These are phyloP conservation scores for Cryptomyrus ogoouensis DNA, from an alignment of 2,113 vertebrate genomes.

Conservation along the genomic window DNA sequence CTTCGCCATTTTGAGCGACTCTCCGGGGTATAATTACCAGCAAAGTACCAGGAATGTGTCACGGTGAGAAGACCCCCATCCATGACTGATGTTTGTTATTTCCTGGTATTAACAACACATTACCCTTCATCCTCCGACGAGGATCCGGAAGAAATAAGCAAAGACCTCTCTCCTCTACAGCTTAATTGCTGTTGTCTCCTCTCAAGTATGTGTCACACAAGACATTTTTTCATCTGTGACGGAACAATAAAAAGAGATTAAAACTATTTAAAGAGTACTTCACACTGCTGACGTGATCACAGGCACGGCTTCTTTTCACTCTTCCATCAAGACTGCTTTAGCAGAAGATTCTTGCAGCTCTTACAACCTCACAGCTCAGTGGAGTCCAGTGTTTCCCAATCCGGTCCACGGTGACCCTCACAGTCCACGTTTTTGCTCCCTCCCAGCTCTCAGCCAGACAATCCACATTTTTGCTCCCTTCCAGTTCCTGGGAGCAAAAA, in stretches of 20 bases:
- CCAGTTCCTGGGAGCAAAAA: background rate
- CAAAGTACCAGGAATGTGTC: slow-evolving; percentile 32
- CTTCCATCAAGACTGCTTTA: background rate
- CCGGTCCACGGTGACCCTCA: background rate
- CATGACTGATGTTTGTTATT: slow-evolving; percentile 41
- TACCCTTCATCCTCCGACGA: slow-evolving; percentile 52
- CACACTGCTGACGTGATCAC: slow-evolving; percentile 9
- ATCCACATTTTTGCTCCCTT: background rate
- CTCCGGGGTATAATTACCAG: slow-evolving; percentile 51
- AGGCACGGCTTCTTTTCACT: background rate
- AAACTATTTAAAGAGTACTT: background rate
- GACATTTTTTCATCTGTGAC: background rate
- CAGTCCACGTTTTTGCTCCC: background rate
- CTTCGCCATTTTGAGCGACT: slow-evolving; percentile 21
- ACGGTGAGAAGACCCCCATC: slow-evolving; percentile 35
- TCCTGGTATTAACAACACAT: slow-evolving; percentile 31
- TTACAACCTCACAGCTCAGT: background rate
- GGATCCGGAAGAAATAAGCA: slow-evolving; percentile 39
- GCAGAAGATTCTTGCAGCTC: background rate
- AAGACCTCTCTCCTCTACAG: slow-evolving; percentile 22
- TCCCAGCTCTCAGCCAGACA: no score
- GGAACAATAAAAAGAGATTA: slow-evolving; percentile 8
- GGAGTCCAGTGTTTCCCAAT: background rate
- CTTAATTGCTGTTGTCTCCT: slow-evolving; percentile 4
- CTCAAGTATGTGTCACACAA: background rate